Base-by-base conservation (phyloP, 2,888 invertebrate species). In the Chamaedrilus cognettii region DNA sequence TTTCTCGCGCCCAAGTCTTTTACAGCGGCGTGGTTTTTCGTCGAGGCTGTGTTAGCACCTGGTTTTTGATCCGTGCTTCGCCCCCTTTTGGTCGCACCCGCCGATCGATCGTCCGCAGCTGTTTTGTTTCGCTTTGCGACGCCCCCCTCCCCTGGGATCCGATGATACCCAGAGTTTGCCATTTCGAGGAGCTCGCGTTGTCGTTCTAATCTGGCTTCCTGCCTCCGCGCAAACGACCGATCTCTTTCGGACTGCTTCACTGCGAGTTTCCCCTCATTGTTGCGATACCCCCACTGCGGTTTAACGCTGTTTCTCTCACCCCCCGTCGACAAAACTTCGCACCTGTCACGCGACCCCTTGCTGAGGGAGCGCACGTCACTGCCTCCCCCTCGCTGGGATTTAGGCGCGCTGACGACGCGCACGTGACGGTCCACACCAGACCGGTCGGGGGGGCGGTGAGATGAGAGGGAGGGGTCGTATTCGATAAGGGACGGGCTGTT, bases 181-280 rank as follows among this genome's bases (percentile, higher is more conserved):
- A 79, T 74, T 49, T 75, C 76, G 63, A 77, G 67, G 30, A 82
- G 68, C 68, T 79, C 71, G 31, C 76, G 71, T 59, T 80, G 79
- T 56, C 82, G 67, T 60, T 76, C 73, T 26, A 74, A 76, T 61
- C 76, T 74, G 52, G 75, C 72, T 50, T 72, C 62, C 59, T 73
- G 75, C 60, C 76, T 77, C 64, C 76, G 71, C 71, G 74, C 79
- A 65, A 76, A 76, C 42, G 57, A 51, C n/a, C 78, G 79, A 68
- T 82, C 82, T 65, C 73, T 76, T 67, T 81, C 80, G 0, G 82
- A 82, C 66, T 82, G 79, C 68, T 80, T 81, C 35, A 72, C 65
- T 1, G 74, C 70, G 30, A 64, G 67, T 33, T 70, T 71, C 70
- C 74, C 66, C 69, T 76, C 66, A 42, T 70, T 70, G 61, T 79